Conservation (phyloP, 2,113 vertebrate genomes). For the Eudorcas thomsonii region DNA sequence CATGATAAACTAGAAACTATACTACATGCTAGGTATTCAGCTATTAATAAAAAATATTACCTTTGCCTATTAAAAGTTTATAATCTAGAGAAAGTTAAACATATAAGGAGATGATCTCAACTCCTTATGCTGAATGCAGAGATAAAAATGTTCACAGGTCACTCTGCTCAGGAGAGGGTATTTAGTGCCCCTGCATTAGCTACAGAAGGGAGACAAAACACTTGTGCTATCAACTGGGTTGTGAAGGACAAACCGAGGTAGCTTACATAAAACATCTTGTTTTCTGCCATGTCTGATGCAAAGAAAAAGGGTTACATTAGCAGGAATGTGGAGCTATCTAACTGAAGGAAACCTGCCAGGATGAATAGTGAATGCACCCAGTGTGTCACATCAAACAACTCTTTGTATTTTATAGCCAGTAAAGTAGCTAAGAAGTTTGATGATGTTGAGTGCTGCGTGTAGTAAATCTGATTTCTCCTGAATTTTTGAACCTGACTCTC, state of each 20-base stretch:
- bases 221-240: neutral
- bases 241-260: neutral
- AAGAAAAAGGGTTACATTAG: neutral
- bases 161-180: neutral
- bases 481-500: neutral
- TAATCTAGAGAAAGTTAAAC: neutral
- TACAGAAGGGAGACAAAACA: neutral
- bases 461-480: neutral
- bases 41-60: neutral
- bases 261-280: neutral
- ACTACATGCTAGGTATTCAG: neutral
- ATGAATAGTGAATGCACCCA: neutral
- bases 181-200: too few relatives aligned
- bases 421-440: neutral
- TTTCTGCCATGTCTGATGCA: neutral
- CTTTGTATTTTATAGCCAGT: neutral
- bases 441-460: neutral
- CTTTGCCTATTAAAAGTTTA: neutral
- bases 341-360: neutral
- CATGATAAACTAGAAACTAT: neutral
- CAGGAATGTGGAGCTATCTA: neutral
- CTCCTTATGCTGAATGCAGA: neutral
- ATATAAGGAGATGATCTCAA: neutral
- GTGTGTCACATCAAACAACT: neutral
- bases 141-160: neutral